Percentiles rank a stretch among this genome's conserved stretches.
phyloP scores from a whole-genome alignment of 64 coral and sea anemone species.

The Dendrophyllia cribrosa region DNA sequence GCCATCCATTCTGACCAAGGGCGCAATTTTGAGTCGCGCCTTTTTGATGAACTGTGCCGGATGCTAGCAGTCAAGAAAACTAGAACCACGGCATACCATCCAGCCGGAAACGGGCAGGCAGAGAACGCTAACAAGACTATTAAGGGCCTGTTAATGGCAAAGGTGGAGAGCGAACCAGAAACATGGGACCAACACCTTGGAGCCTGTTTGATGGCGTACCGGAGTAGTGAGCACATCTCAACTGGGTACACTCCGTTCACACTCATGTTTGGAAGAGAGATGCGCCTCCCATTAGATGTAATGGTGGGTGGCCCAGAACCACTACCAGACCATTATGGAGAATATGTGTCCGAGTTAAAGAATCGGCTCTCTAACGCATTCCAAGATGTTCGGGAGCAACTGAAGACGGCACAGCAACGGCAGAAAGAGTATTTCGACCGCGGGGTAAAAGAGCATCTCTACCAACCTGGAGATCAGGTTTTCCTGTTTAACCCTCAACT shows the following conservation, averaged over 20 bases:
- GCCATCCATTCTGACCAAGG: conserved; percentile 57
- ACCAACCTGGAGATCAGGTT: conserved; percentile 44
- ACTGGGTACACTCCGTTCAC: conserved; percentile 36
- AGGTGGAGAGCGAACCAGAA: neutral
- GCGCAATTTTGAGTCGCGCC: conserved; percentile 48
- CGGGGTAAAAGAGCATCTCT: conserved; percentile 30
- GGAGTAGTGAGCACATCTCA: conserved; percentile 33
- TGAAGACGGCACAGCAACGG: conserved; percentile 38
- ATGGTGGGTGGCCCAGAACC: conserved; percentile 39
- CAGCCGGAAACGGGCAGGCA: neutral
- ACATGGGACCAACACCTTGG: conserved; percentile 14
- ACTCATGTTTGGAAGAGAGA: conserved; percentile 39
- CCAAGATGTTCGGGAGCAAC: conserved; percentile 50
- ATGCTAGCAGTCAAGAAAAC: conserved; percentile 35
- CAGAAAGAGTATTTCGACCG: conserved; percentile 60
- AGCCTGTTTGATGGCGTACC: conserved; percentile 56
- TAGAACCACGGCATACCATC: conserved; percentile 44
- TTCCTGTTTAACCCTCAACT: conserved; percentile 44
- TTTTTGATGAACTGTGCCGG: conserved; percentile 39
- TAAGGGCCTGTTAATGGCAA: conserved; percentile 55
- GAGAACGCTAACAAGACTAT: conserved; percentile 40
- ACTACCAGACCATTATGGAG: conserved; percentile 38
- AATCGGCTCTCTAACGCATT: conserved; percentile 38
- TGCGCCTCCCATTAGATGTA: conserved; percentile 52
- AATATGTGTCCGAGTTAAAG: conserved; percentile 58